Evolutionary conservation across 2,797 vertebrate species (phyloP), one percentile per base, ranked within the genome.

Genomic region (Neosilurus hyrtlii): DNA sequence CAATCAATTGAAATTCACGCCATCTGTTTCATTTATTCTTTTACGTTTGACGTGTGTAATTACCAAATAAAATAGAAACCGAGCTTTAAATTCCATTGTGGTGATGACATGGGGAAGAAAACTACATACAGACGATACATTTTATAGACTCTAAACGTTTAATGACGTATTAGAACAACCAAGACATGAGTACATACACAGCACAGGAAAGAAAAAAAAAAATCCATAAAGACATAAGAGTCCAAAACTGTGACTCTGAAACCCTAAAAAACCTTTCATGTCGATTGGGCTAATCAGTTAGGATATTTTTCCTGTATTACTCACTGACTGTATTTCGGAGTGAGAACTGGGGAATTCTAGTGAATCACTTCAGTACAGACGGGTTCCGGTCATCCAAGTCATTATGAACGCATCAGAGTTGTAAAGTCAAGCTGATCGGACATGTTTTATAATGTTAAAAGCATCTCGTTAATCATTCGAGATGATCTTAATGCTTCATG

Each of bases 291-390:
- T 59, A 16, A 61, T 4, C 3, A 9, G 14, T 77, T 24, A 4
- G 61, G 2, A 63, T 52, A 62, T 62, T 51, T 78, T 30, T 61
- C 35, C 52, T 20, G 54, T 11, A 49, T 70, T 80, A 71, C 35
- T 70, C 79, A 71, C 15, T 22, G 54, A 43, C 30, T 43, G 0
- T 65, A 20, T 59, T 80, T 56, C 9, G 10, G 30, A 43, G 11
- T n/a, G 35, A 43, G 35, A 15, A 9, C 30, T 16, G 22, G 79
- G 52, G 66, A 56, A 56, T 56, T 59, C 79, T 67, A 37, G 4
- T 71, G 66, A 70, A 71, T 80, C 79, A 70, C 30, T 56, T 16
- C 20, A 43, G 52, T 16, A 37, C 16, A 43, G 16, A 78, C 18
- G 61, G 20, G 52, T 65, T 78, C 59, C 61, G 16, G 43, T 78